Evolutionary conservation across 2,888 invertebrate species (phyloP).

Genomic region (Meganola albula): DNA sequence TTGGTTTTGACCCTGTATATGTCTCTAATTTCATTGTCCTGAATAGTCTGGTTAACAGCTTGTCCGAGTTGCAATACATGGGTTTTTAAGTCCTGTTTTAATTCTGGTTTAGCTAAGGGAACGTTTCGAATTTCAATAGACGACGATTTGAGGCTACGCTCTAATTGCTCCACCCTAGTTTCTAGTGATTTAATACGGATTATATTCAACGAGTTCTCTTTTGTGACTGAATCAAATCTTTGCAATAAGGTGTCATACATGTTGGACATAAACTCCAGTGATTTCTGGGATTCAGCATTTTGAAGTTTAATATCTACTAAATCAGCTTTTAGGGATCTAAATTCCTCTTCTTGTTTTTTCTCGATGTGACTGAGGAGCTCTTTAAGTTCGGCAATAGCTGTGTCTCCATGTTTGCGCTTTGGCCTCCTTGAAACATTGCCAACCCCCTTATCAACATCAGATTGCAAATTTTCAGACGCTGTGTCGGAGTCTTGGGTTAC

Average conservation of each 20-base stretch:
- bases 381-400: constrained; percentile 1
- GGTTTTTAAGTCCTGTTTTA: not conserved
- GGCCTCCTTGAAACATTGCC: constrained; percentile 1
- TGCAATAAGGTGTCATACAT: not conserved
- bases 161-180: constrained; percentile 1
- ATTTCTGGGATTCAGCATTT: constrained; percentile 1
- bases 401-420: constrained; percentile 3
- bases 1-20: constrained; percentile 7
- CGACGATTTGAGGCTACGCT: not conserved
- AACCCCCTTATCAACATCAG: not conserved
- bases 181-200: not conserved
- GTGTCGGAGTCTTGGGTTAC: constrained; percentile 5
- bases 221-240: not conserved
- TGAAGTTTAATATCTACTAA: constrained; percentile 1
- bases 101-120: not conserved
- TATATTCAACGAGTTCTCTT: not conserved
- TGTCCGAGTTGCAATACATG: not conserved
- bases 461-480: constrained; percentile 2
- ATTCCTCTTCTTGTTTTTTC: constrained; percentile 3
- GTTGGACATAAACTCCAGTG: not conserved
- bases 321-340: not conserved
- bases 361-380: constrained; percentile 1
- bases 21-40: constrained; percentile 4
- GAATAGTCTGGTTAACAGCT: constrained; percentile 2
- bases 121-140: not conserved